phyloP scores from a whole-genome alignment of 2,797 vertebrate genomes.

The Fringilla coelebs region DNA sequence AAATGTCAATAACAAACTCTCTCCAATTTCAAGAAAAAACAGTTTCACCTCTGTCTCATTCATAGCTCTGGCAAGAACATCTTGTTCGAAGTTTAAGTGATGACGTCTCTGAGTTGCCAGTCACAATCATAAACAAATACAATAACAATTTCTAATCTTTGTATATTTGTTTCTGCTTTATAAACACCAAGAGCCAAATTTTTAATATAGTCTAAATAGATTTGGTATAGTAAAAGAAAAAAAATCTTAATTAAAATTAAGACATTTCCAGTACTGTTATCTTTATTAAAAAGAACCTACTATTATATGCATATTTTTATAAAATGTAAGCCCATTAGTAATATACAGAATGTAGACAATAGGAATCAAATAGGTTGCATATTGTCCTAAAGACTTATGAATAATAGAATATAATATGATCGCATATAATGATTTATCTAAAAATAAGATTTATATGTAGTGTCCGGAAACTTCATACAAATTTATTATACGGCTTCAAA shows the following conservation, averaged over 20 bases:
- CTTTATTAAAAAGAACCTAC: background rate
- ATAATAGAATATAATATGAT: background rate
- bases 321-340: background rate
- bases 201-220: background rate
- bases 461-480: background rate
- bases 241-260: background rate
- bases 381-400: background rate
- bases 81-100: background rate
- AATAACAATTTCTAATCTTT: background rate
- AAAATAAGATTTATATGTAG: background rate
- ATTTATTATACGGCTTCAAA: background rate
- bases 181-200: background rate
- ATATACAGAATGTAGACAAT: background rate
- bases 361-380: background rate
- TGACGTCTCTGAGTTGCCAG: background rate
- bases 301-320: background rate
- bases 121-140: background rate
- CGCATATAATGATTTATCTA: background rate
- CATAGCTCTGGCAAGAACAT: background rate
- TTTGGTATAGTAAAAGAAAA: background rate
- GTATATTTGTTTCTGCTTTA: background rate
- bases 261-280: background rate
- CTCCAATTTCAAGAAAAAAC: background rate
- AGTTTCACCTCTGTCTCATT: background rate
- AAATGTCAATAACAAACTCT: background rate